Conservation (phyloP, 2,797 vertebrate genomes). For the Macroramphosus scolopax region DNA sequence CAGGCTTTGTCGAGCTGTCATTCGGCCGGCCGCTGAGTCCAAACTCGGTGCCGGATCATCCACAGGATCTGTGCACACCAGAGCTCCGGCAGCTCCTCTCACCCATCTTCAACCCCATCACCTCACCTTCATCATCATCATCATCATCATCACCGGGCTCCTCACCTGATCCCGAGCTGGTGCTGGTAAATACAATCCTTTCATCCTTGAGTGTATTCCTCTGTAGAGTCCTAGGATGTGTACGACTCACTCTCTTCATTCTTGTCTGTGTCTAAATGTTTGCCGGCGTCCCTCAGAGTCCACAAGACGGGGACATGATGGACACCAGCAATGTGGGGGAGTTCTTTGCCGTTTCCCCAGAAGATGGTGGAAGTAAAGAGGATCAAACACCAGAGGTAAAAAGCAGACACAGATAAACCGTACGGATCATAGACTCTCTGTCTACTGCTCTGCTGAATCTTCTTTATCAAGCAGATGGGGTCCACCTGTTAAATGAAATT, state of each 20-base stretch:
- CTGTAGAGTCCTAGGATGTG: too few species aligned
- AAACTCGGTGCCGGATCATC: slow-evolving; percentile 63
- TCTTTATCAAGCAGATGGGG: background rate
- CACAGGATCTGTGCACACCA: slow-evolving; percentile 82
- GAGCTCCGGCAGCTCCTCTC: slow-evolving; percentile 80
- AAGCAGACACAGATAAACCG: background rate
- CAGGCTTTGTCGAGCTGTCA: slow-evolving; percentile 64
- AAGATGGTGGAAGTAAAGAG: slow-evolving; percentile 42
- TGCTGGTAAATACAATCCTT: slow-evolving; percentile 18
- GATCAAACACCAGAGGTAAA: slow-evolving; percentile 47
- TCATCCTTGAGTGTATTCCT: background rate
- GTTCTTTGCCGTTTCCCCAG: slow-evolving; percentile 69
- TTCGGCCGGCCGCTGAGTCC: slow-evolving; percentile 46
- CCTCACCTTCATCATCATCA: slow-evolving; percentile 26
- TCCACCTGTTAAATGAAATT: too few species aligned
- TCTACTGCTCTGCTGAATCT: background rate
- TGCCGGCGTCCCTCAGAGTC: slow-evolving; percentile 51
- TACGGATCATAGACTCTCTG: background rate
- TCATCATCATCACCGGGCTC: slow-evolving; percentile 13
- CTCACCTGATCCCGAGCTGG: slow-evolving; percentile 11
- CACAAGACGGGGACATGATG: slow-evolving; percentile 50
- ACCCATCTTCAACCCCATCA: slow-evolving; percentile 78
- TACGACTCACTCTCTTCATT: too few species aligned
- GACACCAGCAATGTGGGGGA: slow-evolving; percentile 72
- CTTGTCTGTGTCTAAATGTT: too few species aligned